Percentiles rank a stretch among this genome's conserved stretches.
Evolutionary conservation across 2,113 vertebrate genomes (phyloP).

Genomic region (Cygnus buccinator): DNA sequence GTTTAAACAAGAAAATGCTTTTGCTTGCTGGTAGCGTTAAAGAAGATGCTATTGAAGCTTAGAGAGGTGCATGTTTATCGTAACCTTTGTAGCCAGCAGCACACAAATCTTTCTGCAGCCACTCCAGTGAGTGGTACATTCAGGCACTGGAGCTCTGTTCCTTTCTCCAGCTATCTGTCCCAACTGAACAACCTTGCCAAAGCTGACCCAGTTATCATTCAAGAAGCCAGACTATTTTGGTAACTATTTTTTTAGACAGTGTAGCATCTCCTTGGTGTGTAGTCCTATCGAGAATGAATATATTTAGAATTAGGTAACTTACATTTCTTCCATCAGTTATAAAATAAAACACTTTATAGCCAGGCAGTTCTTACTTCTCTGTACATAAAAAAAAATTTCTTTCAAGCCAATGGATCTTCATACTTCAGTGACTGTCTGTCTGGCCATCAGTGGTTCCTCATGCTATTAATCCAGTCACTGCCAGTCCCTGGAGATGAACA

Average conservation of each 20-base stretch:
- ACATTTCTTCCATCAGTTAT: background rate
- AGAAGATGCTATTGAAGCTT: background rate
- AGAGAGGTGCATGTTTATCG: background rate
- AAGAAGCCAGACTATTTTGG: background rate
- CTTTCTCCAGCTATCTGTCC: background rate
- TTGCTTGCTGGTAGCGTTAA: background rate
- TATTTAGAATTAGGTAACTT: background rate
- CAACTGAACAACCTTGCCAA: background rate
- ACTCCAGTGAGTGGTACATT: rapidly evolving
- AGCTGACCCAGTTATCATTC: background rate
- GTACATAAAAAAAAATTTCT: background rate
- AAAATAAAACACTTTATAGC: background rate
- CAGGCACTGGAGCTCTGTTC: background rate
- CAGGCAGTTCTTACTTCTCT: background rate
- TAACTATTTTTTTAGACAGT: background rate
- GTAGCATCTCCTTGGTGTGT: background rate
- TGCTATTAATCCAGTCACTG: background rate
- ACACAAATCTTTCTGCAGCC: background rate
- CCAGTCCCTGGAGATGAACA: background rate
- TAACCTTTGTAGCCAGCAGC: background rate
- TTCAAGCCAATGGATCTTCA: background rate
- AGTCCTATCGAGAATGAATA: background rate
- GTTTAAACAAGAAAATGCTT: background rate
- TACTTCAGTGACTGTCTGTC: background rate
- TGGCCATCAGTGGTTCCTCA: background rate